A percentile compares a stretch with the other conserved stretches of the same genome.
These are phyloP conservation scores for Heteromyza rotundicornis DNA, from an alignment of 2,888 invertebrate genomes.

Conservation along the genomic window DNA sequence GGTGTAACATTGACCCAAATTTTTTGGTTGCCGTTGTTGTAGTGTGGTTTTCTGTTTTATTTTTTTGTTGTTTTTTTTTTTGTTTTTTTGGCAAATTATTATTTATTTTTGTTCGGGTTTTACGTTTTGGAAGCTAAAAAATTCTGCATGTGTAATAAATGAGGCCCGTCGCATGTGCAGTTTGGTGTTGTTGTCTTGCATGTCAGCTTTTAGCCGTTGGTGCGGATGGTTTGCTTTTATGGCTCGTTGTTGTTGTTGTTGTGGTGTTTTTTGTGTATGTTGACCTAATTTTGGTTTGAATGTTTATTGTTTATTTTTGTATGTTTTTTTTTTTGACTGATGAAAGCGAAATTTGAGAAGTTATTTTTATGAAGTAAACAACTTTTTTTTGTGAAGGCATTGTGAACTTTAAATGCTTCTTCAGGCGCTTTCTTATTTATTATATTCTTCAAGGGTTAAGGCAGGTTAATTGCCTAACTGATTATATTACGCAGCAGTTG, in stretches of 20 bases:
- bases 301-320: not conserved
- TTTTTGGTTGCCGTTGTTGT: not conserved
- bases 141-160: not conserved
- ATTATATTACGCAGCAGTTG: too few species aligned
- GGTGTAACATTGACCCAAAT: slow-evolving; percentile 1
- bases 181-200: not conserved
- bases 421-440: too few species aligned
- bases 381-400: too few species aligned
- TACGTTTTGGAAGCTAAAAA: too few species aligned
- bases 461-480: too few species aligned
- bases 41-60: not conserved
- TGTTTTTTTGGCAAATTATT: too few species aligned
- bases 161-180: not conserved
- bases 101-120: not conserved
- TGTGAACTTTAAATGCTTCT: too few species aligned
- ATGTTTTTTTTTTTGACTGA: not conserved
- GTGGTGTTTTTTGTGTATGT: not conserved
- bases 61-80: not conserved
- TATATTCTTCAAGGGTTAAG: too few species aligned
- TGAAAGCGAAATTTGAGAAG: not conserved
- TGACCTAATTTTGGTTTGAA: not conserved
- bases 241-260: too few species aligned
- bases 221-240: too few species aligned
- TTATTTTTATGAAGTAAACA: not conserved
- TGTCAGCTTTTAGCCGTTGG: too few species aligned